phyloP scores from a whole-genome alignment of 2,113 vertebrate genomes.

The Silurus meridionalis region DNA sequence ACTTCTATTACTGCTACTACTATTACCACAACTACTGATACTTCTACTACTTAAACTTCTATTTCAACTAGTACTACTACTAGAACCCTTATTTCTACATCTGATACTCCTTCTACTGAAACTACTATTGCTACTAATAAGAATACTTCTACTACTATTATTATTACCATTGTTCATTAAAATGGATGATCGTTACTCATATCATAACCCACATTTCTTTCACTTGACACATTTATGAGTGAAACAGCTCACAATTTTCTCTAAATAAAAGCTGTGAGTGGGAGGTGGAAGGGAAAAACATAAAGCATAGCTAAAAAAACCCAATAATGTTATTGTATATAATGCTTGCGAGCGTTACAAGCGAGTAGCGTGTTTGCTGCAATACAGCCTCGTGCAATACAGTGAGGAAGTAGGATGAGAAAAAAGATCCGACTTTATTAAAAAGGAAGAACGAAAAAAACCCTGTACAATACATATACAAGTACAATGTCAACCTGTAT shows the following conservation, averaged over 20 bases:
- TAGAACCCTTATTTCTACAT: accelerated
- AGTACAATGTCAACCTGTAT: neutral
- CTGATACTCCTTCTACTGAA: too few relatives aligned
- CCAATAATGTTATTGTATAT: neutral
- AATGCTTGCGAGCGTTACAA: too few relatives aligned
- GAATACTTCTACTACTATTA: too few relatives aligned
- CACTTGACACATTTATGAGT: too few relatives aligned
- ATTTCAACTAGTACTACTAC: too few relatives aligned
- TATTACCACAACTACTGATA: too few relatives aligned
- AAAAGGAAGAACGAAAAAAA: neutral
- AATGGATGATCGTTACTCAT: neutral
- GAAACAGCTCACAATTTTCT: too few relatives aligned
- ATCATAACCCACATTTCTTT: neutral
- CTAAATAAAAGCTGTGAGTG: neutral
- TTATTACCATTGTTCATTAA: too few relatives aligned
- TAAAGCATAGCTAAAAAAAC: neutral
- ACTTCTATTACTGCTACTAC: too few relatives aligned
- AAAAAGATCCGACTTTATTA: neutral
- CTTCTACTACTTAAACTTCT: too few relatives aligned
- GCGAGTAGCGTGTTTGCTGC: neutral
- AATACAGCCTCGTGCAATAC: neutral
- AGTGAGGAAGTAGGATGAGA: neutral
- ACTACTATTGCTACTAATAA: too few relatives aligned
- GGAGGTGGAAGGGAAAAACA: neutral
- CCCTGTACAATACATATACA: neutral